Evolutionary conservation across 1,140 invertebrate genomes (phyloP).

Genomic region (Drosophila simulans): DNA sequence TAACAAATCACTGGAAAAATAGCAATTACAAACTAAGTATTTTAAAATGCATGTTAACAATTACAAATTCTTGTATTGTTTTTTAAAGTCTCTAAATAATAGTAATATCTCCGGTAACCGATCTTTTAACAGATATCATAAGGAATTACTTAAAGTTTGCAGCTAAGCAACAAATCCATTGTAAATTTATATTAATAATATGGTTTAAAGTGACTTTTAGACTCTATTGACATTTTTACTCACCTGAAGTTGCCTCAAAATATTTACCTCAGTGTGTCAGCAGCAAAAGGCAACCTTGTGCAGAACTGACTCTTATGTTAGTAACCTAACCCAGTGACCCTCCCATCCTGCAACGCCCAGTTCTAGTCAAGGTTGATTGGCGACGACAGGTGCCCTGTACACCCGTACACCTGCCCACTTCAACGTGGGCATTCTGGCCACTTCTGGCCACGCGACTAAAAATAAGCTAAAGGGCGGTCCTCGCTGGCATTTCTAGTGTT

Average conservation of each 20-base stretch:
- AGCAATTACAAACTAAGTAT: background rate
- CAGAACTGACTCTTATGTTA: conserved; percentile 14
- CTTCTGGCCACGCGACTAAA: conserved; percentile 52
- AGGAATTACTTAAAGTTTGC: too few relatives aligned
- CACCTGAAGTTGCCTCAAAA: background rate
- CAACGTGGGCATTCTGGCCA: conserved; percentile 45
- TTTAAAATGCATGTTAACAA: too few relatives aligned
- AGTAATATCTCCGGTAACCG: too few relatives aligned
- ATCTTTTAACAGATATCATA: too few relatives aligned
- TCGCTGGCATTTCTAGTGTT: conserved; percentile 44
- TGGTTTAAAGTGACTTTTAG: too few relatives aligned
- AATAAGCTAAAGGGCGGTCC: conserved; percentile 54
- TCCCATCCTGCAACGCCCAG: conserved; percentile 22
- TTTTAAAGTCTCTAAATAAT: too few relatives aligned
- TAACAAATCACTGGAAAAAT: conserved; percentile 13
- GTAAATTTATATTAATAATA: too few relatives aligned
- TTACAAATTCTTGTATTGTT: too few relatives aligned
- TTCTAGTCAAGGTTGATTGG: conserved; percentile 60
- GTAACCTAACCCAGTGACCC: conserved; percentile 12
- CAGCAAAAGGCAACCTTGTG: conserved; percentile 26
- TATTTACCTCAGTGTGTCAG: background rate
- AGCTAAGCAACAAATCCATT: too few relatives aligned
- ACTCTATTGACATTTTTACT: too few relatives aligned
- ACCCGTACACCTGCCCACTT: conserved; percentile 55
- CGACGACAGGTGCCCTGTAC: conserved; percentile 56